Evolutionary conservation across 2,113 vertebrate genomes (phyloP), one percentile per base, ranked within the genome.

Genomic region (Erythrolamprus reginae): DNA sequence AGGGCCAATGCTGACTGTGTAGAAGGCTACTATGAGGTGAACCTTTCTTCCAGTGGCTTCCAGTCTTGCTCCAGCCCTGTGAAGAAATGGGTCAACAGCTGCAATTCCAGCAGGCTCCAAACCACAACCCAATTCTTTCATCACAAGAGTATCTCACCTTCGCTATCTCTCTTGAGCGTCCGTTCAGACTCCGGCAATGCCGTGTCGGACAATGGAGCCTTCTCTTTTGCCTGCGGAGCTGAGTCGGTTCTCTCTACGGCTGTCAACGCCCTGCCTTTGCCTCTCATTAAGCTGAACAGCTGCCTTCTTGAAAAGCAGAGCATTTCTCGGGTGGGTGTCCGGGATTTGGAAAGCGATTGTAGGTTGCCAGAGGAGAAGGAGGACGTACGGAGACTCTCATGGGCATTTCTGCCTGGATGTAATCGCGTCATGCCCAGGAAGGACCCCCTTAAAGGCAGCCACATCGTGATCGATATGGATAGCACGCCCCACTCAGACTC

Each of bases 1-100:
- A 94, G 9, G 95, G 96, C 87, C 82, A 97, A 50, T 51, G 96
- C 90, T 23, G 97, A 94, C 51, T 97, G 93, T 28, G 89, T 97
- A 85, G 98, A 96, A 93, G 97, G 94, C 53, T 98, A 93, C 70
- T 97, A 96, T 90, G 95, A 90, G 93, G 98, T 56, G 97, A 98
- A 97, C 95, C 97, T 91, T 88, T 97, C 94, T 93, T 92, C 92
- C n/a, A 83, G 55, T 6, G 94, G 97, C 1, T 89, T 95, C 91
- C 88, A 96, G 93, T 33, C 95, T 88, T 5, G 90, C 89, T 19
- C 92, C 5, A 0, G 96, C 88, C 5, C 93, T 50, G 12, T 93
- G 94, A 90, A 93, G 94, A 96, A 94, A 52, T 94, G 93, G 88
- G 51, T 88, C 0, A 55, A 95, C 15, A 92, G 94, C 92, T 97